phyloP scores from a whole-genome alignment of 2,888 invertebrate species.

The Dynastes maya region DNA sequence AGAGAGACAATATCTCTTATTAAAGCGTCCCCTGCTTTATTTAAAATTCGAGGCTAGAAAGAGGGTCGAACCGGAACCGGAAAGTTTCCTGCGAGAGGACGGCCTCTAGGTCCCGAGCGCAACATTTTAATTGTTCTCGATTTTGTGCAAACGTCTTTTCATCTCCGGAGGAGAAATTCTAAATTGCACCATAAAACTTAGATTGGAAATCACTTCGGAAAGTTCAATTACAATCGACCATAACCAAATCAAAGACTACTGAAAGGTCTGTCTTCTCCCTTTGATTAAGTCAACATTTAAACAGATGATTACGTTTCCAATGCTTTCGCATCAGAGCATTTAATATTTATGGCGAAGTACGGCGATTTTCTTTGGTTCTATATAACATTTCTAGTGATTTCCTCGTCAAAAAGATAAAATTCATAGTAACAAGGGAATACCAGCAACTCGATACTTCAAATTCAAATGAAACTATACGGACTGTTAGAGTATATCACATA shows the following conservation, averaged over 20 bases:
- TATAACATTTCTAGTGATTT: no score
- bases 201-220: slow-evolving; percentile 43
- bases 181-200: slow-evolving; percentile 44
- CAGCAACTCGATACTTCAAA: no score
- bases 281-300: slow-evolving; percentile 51
- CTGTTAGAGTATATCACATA: no score
- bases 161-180: slow-evolving; percentile 38
- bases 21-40: slow-evolving; percentile 43
- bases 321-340: slow-evolving; percentile 42
- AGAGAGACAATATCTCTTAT: slow-evolving; percentile 45
- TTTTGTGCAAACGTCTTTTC: slow-evolving; percentile 45
- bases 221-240: slow-evolving; percentile 43
- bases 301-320: slow-evolving; percentile 47
- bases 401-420: no score
- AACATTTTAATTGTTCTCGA: slow-evolving; percentile 43
- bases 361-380: no score
- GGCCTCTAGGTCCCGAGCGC: slow-evolving; percentile 26
- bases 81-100: slow-evolving; percentile 30
- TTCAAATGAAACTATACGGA: no score
- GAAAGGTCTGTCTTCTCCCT: slow-evolving; percentile 39
- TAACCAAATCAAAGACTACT: slow-evolving; percentile 42
- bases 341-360: slow-evolving; percentile 43
- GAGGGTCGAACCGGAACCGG: slow-evolving; percentile 30
- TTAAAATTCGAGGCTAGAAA: slow-evolving; percentile 32
- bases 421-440: no score